Percentiles rank a stretch among this genome's conserved stretches.
Conservation (phyloP, 2,888 invertebrate species). For the Apamea epomidion region DNA sequence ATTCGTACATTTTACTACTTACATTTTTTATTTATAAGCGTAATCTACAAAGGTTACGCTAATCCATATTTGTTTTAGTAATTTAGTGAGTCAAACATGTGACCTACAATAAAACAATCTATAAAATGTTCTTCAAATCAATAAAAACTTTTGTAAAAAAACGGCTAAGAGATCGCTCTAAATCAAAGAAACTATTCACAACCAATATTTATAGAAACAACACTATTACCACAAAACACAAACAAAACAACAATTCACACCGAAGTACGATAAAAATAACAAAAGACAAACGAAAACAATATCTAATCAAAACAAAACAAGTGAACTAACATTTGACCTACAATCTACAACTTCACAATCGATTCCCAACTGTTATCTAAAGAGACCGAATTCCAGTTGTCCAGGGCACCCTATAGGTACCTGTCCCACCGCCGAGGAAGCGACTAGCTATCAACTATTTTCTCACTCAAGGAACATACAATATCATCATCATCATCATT, state of each 20-base stretch:
- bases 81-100: background rate
- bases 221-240: background rate
- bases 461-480: background rate
- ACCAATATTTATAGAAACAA: background rate
- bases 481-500: too few relatives aligned
- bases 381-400: constrained; percentile 50
- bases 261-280: constrained; percentile 2
- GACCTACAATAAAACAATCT: background rate
- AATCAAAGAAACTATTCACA: background rate
- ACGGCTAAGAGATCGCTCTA: background rate
- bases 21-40: too few relatives aligned
- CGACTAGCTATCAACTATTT: background rate
- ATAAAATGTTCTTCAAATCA: too few relatives aligned
- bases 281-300: constrained; percentile 40
- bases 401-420: background rate
- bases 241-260: constrained; percentile 10
- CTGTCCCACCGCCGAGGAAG: background rate
- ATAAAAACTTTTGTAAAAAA: background rate
- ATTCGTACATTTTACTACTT: background rate
- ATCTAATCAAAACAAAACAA: constrained; percentile 47
- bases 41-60: too few relatives aligned
- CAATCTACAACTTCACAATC: constrained; percentile 58
- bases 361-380: constrained; percentile 57
- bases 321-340: constrained; percentile 56
- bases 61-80: background rate